Evolutionary conservation across 2,113 vertebrate species (phyloP).

Genomic region (Tylochromis polylepis): DNA sequence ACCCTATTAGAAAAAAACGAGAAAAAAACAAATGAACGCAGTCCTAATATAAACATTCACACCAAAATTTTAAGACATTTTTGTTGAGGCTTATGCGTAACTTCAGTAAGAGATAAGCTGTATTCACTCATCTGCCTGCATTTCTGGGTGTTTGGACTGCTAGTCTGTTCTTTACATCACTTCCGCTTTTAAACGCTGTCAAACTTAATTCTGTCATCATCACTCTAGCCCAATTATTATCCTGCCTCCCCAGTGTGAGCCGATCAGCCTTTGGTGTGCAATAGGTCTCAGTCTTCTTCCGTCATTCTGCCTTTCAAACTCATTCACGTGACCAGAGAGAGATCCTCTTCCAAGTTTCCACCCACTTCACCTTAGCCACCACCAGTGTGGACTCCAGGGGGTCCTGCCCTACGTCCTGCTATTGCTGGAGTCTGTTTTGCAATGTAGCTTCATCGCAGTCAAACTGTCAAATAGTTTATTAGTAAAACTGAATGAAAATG

Average conservation of each 20-base stretch:
- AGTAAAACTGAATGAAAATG: not conserved
- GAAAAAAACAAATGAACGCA: not conserved
- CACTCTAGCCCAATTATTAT: not conserved
- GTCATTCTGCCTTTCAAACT: not conserved
- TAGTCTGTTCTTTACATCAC: not conserved
- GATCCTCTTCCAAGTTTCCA: no score
- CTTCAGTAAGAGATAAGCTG: accelerated
- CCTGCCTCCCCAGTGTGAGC: not conserved
- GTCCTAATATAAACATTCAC: not conserved
- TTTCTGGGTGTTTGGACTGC: not conserved
- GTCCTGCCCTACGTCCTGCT: accelerated
- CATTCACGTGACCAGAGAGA: no score
- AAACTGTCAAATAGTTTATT: accelerated
- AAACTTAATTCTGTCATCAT: not conserved
- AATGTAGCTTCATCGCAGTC: not conserved
- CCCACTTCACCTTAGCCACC: not conserved
- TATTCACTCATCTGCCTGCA: not conserved
- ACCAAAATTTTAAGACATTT: not conserved
- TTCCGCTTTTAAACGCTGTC: accelerated
- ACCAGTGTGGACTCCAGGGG: not conserved
- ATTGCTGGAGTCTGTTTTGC: not conserved
- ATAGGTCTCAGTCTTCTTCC: not conserved
- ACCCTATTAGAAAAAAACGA: conserved; percentile 45
- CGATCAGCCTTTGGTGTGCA: accelerated
- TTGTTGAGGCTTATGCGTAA: not conserved